A percentile compares a stretch with the other conserved stretches of the same genome.
These are phyloP conservation scores for Gibbula magus DNA, from an alignment of 2,888 invertebrate genomes.

Conservation along the genomic window DNA sequence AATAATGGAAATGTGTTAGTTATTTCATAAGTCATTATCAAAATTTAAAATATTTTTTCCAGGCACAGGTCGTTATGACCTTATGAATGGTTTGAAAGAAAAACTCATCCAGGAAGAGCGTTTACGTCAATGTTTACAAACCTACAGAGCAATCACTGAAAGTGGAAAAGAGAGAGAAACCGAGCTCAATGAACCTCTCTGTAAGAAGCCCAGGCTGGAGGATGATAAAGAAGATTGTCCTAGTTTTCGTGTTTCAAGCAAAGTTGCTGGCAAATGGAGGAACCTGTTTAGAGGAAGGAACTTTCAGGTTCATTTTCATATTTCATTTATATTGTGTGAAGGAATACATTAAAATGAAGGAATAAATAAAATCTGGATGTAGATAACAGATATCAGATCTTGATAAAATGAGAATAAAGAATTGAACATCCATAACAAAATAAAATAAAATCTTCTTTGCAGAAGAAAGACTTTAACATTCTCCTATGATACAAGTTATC, in stretches of 20 bases:
- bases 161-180: not conserved
- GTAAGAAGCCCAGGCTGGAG: not conserved
- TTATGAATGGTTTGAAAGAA: not conserved
- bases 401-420: too few species aligned
- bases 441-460: too few species aligned
- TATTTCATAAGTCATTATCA: too few species aligned
- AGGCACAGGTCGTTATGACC: not conserved
- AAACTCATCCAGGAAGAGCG: not conserved
- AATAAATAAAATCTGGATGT: not conserved
- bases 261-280: conserved; percentile 40
- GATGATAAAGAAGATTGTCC: not conserved
- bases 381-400: too few species aligned
- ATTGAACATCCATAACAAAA: too few species aligned
- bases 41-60: too few species aligned
- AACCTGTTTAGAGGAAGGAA: not conserved
- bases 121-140: not conserved
- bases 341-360: not conserved
- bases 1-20: too few species aligned
- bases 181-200: not conserved
- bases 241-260: conserved; percentile 42
- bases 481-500: too few species aligned
- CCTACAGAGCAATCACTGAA: not conserved
- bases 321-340: not conserved
- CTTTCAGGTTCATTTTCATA: not conserved
- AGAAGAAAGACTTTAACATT: too few species aligned